A percentile compares a stretch with the other conserved stretches of the same genome.
Conservation (phyloP, 1,140 invertebrate genomes). For the Andricus grossulariae region DNA sequence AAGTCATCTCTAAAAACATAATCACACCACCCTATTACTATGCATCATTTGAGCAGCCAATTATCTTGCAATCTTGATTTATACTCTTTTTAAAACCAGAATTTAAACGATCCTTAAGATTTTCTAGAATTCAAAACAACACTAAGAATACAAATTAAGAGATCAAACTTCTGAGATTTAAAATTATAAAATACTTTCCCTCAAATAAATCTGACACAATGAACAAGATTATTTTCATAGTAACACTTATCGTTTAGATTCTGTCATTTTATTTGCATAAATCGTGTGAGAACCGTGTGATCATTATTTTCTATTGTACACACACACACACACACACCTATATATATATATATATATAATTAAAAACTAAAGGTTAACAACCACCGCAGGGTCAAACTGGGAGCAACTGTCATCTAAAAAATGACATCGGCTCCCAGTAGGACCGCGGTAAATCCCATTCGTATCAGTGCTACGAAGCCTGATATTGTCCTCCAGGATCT, state of each 20-base stretch:
- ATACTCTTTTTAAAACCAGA: slow-evolving; percentile 4
- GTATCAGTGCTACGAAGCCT: too few relatives aligned
- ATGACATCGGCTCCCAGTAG: too few relatives aligned
- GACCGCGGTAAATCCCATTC: too few relatives aligned
- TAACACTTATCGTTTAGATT: slow-evolving; percentile 23
- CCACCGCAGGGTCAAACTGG: too few relatives aligned
- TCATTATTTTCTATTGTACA: slow-evolving; percentile 15
- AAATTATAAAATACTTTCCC: slow-evolving; percentile 9
- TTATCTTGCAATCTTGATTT: neutral
- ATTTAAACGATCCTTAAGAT: neutral
- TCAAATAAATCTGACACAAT: slow-evolving; percentile 27
- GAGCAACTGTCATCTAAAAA: too few relatives aligned
- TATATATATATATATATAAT: too few relatives aligned
- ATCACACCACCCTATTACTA: neutral
- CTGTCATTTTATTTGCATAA: slow-evolving; percentile 23
- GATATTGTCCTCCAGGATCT: too few relatives aligned
- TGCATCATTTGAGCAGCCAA: neutral
- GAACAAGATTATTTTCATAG: neutral
- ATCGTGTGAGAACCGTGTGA: slow-evolving; percentile 22
- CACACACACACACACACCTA: too few relatives aligned
- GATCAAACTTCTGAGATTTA: neutral
- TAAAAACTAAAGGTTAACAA: too few relatives aligned
- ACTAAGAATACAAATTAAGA: neutral
- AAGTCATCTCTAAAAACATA: slow-evolving; percentile 9
- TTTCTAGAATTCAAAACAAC: neutral